Base-by-base conservation (phyloP, 2,797 vertebrate species). In the Manis javanica region DNA sequence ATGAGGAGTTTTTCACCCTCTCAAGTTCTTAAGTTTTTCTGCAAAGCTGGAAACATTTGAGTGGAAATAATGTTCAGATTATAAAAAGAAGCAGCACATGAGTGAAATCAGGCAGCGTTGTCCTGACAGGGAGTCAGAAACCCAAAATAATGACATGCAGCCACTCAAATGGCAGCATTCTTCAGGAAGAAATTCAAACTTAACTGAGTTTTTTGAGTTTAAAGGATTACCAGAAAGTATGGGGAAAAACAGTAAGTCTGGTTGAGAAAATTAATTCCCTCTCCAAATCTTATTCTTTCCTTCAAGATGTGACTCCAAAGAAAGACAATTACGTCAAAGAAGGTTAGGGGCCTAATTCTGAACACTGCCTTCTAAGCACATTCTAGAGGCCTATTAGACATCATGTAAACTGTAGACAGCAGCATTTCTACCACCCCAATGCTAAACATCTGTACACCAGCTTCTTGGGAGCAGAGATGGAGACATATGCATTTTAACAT, bases 371-470 rank as follows among this genome's bases (percentile, higher is more conserved):
- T 96, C 92, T 91, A 92, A 97, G 94, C 66, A 84, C 81, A 95
- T 96, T 95, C 94, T 96, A 72, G 95, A 82, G 66, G 94, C 89
- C 95, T 94, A 90, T 84, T 95, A 95, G 96, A 96, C 97, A 59
- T 64, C 89, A 74, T 61, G 89, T 93, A 94, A 96, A 91, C 96
- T 96, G 89, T 71, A 97, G 94, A 92, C 97, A 94, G 94, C 46
- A n/a, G 81, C 2, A 0, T 71, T 93, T 87, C 94, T n/a, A 85
- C 97, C 94, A 88, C 95, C 93, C 96, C 63, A 57, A 51, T 31
- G 72, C 84, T 75, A 51, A 79, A 97, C 97, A 98, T 97, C 96
- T 97, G 97, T 90, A 42, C 78, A n/a, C 95, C 97, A 98, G 97
- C 97, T 97, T 96, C 93, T 96, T 39, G 57, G 94, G 95, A 96